A percentile compares a stretch with the other conserved stretches of the same genome.
These are phyloP conservation scores for Apis cerana DNA, from an alignment of 1,140 invertebrate species.

Conservation along the genomic window DNA sequence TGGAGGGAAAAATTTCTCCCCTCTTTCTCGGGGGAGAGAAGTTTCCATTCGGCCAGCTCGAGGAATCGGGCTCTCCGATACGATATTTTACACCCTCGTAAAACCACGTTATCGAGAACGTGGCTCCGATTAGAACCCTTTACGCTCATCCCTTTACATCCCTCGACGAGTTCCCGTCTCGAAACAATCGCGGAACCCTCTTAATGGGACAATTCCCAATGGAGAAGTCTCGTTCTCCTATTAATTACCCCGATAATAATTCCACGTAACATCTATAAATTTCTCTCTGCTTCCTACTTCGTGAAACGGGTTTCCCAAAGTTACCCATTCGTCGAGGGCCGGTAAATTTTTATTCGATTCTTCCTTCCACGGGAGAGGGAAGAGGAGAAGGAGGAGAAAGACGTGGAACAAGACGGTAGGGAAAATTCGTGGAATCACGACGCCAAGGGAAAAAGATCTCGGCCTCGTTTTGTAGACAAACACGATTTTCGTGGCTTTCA, in stretches of 20 bases:
- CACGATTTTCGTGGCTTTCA: conserved; percentile 2
- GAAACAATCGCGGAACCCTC: not conserved
- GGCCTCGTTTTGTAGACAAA: not conserved
- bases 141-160: not conserved
- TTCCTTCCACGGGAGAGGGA: no score
- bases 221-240: not conserved
- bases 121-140: not conserved
- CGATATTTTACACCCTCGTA: conserved; percentile 10
- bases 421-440: not conserved
- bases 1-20: no score
- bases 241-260: not conserved
- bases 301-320: not conserved
- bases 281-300: not conserved
- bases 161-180: not conserved
- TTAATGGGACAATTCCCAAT: not conserved
- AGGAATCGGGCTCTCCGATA: not conserved
- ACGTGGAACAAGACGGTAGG: no score
- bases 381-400: no score
- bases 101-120: not conserved
- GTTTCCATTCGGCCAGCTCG: not conserved
- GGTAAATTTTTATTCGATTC: no score
- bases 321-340: no score
- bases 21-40: no score
- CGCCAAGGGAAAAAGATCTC: no score
- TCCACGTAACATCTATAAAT: not conserved